phyloP scores from a whole-genome alignment of 2,888 invertebrate genomes.

The Ophraella communa region DNA sequence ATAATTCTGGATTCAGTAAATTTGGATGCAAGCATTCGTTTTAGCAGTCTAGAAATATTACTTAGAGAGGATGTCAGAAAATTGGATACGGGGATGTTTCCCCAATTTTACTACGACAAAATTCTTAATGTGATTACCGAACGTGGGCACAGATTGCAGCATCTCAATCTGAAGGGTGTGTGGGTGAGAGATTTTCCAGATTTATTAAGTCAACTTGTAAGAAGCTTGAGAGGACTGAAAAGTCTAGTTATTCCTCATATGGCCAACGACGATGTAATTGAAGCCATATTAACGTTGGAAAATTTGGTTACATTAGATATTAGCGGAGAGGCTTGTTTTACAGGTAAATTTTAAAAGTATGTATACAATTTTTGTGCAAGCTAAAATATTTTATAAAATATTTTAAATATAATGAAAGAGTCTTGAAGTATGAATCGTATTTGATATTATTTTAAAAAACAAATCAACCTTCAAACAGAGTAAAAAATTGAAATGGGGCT shows the following conservation, averaged over 20 bases:
- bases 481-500: too few relatives aligned
- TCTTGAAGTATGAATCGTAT: too few relatives aligned
- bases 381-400: too few relatives aligned
- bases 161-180: constrained; percentile 73
- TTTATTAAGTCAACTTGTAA: constrained; percentile 67
- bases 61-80: constrained; percentile 71
- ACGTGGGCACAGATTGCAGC: constrained; percentile 69
- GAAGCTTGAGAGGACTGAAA: constrained; percentile 66
- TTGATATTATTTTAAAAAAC: too few relatives aligned
- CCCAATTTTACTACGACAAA: constrained; percentile 73
- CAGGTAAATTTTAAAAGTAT: constrained; percentile 10
- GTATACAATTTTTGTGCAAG: neutral
- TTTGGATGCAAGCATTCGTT: constrained; percentile 72
- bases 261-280: constrained; percentile 72
- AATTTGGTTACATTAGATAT: constrained; percentile 69
- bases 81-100: constrained; percentile 73
- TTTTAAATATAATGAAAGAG: too few relatives aligned
- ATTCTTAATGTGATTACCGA: constrained; percentile 70
- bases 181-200: constrained; percentile 75
- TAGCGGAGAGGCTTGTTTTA: constrained; percentile 71
- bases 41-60: constrained; percentile 69
- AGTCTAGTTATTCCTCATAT: constrained; percentile 73
- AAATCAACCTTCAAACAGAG: too few relatives aligned
- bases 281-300: constrained; percentile 65
- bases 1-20: constrained; percentile 71